Evolutionary conservation across 2,113 vertebrate genomes (phyloP), one percentile per base, ranked within the genome.

Genomic region (Cinclus cinclus): DNA sequence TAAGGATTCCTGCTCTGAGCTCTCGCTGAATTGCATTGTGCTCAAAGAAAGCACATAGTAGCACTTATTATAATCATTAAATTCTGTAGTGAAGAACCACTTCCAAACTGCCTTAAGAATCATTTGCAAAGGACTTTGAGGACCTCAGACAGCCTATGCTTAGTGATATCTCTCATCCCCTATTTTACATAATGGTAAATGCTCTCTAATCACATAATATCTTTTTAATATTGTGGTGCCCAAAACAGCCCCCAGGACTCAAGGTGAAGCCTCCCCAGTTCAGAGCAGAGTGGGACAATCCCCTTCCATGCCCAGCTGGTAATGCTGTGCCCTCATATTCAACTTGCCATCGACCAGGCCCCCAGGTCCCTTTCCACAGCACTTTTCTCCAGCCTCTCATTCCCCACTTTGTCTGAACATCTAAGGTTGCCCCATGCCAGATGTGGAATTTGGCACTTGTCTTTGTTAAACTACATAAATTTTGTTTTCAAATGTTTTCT

Each of bases 291-390:
- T 0, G 0, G 25, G 27, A 35, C 31, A 52, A 44, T 53, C 25
- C 17, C 21, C 31, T 52, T 20, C 37, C 46, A 62, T 62, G 13
- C 31, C 25, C 2, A 2, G 31, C 10, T 71, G 37, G 6, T 0
- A 0, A 35, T 42, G 46, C 37, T 71, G 37, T 30, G 20, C 25
- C 20, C 2, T 37, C 16, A 35, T 6, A 12, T 21, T 31, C 21
- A 52, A 20, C 8, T 62, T 37, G 6, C 10, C 67, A 35, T 52
- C 6, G 5, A 62, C 24, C 47, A 53, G 14, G 31, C 15, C 18
- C 13, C 37, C 20, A 35, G 31, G 25, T 31, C 31, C 20, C 15
- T 79, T 42, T 79, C 24, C 18, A 18, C 37, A 64, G 18, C 0
- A 3, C 31, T 42, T 42, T 37, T 28, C 47, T 53, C 49, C 39